Conservation (phyloP, 2,797 vertebrate species). For the Onychomys leucogaster region DNA sequence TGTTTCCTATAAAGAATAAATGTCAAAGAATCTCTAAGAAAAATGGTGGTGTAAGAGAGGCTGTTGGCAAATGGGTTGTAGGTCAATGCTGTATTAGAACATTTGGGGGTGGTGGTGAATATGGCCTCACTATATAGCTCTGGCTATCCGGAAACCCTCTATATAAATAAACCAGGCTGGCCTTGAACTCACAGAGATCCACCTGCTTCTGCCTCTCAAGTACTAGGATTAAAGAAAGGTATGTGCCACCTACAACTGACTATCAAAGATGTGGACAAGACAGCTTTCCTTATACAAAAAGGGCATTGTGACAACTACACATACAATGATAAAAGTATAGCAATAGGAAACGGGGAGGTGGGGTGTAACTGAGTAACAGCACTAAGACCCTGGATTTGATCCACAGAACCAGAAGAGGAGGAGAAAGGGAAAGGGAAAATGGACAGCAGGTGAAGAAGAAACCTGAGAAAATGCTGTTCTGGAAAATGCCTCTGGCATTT, state of each 20-base stretch:
- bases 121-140: background rate
- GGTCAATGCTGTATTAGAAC: background rate
- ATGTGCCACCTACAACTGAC: background rate
- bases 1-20: background rate
- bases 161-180: background rate
- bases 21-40: background rate
- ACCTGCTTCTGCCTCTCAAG: background rate
- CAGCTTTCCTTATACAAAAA: background rate
- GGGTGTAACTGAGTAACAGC: background rate
- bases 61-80: no score
- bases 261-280: background rate
- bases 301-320: background rate
- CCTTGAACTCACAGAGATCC: background rate
- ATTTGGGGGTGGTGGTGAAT: no score
- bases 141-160: background rate
- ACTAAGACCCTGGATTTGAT: background rate
- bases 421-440: background rate
- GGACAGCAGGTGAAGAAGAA: background rate
- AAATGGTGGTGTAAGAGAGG: background rate
- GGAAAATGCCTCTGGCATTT: background rate
- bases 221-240: background rate
- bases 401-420: background rate
- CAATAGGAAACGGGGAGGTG: background rate
- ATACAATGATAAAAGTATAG: slow-evolving; percentile 1
- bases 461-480: background rate